These are phyloP conservation scores for Panurus biarmicus DNA, from an alignment of 2,113 vertebrate genomes.

Conservation along the genomic window DNA sequence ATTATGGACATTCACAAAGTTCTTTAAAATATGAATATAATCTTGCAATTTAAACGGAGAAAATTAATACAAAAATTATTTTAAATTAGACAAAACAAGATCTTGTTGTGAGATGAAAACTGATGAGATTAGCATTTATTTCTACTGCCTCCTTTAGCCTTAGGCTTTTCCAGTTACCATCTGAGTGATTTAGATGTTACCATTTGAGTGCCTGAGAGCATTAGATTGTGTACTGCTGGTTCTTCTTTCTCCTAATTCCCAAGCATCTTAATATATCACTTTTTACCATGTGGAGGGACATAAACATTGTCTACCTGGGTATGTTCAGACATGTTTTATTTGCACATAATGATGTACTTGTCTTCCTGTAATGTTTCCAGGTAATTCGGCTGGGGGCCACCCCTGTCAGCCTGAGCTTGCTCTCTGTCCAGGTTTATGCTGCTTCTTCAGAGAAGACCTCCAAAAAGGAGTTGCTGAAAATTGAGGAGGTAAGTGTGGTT, in stretches of 20 bases:
- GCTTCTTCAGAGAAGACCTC: slow-evolving; percentile 70
- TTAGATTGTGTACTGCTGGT: neutral
- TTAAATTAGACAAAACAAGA: neutral
- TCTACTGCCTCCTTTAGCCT: neutral
- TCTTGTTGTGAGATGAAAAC: neutral
- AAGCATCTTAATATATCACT: neutral
- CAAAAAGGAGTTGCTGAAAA: slow-evolving; percentile 66
- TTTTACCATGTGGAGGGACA: neutral
- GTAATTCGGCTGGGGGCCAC: slow-evolving; percentile 70
- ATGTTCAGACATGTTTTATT: neutral
- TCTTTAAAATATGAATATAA: neutral
- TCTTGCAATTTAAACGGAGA: neutral
- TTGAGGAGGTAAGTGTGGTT: slow-evolving; percentile 77
- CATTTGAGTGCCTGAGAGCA: neutral
- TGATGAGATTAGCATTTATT: neutral
- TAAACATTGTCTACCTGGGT: neutral
- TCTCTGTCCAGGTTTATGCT: slow-evolving; percentile 76
- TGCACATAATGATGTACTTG: neutral
- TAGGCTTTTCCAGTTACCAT: neutral
- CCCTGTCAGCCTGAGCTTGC: slow-evolving; percentile 70
- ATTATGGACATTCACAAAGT: neutral
- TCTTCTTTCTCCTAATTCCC: neutral
- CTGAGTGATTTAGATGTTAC: neutral
- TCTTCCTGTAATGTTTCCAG: slow-evolving; percentile 56
- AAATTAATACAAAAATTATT: neutral